Conservation (phyloP, 2,113 vertebrate species). For the Neomonachus schauinslandi region DNA sequence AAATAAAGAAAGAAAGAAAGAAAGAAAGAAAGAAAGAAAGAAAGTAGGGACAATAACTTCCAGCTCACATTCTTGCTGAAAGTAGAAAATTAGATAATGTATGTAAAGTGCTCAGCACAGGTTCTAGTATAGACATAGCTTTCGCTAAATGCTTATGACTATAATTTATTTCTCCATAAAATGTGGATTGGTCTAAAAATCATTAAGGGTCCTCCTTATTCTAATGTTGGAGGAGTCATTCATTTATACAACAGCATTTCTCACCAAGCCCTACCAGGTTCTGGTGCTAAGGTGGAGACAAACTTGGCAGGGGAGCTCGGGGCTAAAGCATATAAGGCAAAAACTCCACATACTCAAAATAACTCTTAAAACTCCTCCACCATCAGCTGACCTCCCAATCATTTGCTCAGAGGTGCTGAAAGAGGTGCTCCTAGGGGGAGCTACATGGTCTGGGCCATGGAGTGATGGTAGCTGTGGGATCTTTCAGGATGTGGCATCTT, state of each 20-base stretch:
- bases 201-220: neutral
- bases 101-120: neutral
- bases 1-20: too few species aligned
- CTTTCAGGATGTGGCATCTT: neutral
- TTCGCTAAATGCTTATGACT: neutral
- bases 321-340: neutral
- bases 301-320: neutral
- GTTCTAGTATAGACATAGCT: neutral
- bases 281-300: neutral
- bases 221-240: neutral
- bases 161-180: constrained; percentile 14
- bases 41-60: neutral
- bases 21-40: too few species aligned
- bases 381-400: neutral
- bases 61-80: neutral
- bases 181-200: neutral
- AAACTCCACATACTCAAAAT: neutral
- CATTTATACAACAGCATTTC: neutral
- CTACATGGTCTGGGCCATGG: neutral
- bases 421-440: neutral
- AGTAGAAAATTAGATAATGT: neutral
- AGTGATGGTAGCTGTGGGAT: too few species aligned
- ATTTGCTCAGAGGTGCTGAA: neutral
- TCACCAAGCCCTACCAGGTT: neutral
- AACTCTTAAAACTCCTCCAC: neutral